Evolutionary conservation across 2,888 invertebrate genomes (phyloP), one percentile per base, ranked within the genome.

Genomic region (Hypena proboscidalis): DNA sequence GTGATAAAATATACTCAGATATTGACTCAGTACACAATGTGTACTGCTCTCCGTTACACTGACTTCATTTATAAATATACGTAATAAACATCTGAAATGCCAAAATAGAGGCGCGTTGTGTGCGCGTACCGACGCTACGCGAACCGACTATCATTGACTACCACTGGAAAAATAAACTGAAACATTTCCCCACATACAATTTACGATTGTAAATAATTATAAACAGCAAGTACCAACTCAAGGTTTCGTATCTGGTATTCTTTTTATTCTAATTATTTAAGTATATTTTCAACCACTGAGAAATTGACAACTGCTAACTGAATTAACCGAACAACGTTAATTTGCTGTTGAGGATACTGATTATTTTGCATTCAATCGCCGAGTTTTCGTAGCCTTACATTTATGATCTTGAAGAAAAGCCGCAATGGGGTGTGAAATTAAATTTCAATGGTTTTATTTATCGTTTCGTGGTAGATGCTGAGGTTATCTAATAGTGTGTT

Each of bases 141-240:
- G 51, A 40, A 33, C 59, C 43, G 56, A 58, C 62, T 68, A 77
- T 76, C 75, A 72, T 71, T 83, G 83, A 76, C 75, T 70, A 60
- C 62, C 54, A 61, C 67, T 67, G 66, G 74, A 74, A 81, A 83
- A 85, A 86, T 80, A 85, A 84, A 84, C 84, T 44, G n/a, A 34
- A 51, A 62, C 65, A 72, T 76, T 74, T 74, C 74, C 75, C 79
- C 74, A 62, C n/a, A 70, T 67, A 53, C 70, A 70, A 83, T 85
- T 83, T 81, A 84, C 79, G 78, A 74, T 68, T 73, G 77, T 83
- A 83, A 83, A 86, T 85, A 80, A 80, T 77, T 80, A 77, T 76
- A 71, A 80, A 58, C 55, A 41, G 61, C 58, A 67, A 67, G 72
- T 61, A 63, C 54, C 49, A 27, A 27, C 26, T 47, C 74, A 77